phyloP scores from a whole-genome alignment of 2,888 invertebrate genomes.

The Cremastinae sp. region DNA sequence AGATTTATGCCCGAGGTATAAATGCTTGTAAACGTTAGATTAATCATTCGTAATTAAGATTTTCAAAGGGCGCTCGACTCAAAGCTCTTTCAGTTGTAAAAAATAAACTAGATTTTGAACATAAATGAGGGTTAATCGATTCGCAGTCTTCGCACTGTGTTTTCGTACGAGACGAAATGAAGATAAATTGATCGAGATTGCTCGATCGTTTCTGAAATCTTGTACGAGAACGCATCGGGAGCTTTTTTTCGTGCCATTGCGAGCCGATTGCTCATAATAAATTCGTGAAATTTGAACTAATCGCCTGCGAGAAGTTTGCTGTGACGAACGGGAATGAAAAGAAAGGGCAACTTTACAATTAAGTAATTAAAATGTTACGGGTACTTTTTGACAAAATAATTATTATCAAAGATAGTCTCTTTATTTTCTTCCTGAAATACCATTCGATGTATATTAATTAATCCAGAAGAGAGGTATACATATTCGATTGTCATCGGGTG shows the following conservation, averaged over 20 bases:
- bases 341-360: constrained; percentile 29
- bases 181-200: too few species aligned
- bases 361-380: constrained; percentile 47
- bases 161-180: too few species aligned
- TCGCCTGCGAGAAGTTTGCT: neutral
- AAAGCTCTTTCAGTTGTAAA: neutral
- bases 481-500: constrained; percentile 3
- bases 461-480: constrained; percentile 2
- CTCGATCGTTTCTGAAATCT: too few species aligned
- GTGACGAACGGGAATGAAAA: neutral
- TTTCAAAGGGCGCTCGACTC: neutral
- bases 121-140: too few species aligned
- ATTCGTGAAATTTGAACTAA: neutral
- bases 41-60: constrained; percentile 1
- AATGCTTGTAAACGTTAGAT: constrained; percentile 15
- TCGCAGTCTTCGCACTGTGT: too few species aligned
- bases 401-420: constrained; percentile 3
- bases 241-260: too few species aligned
- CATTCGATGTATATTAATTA: neutral
- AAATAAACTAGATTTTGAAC: too few species aligned
- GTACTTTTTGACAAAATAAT: constrained; percentile 32
- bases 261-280: too few species aligned
- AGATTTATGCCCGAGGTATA: constrained; percentile 24
- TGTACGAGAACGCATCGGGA: too few species aligned
- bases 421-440: neutral